phyloP scores from a whole-genome alignment of 2,888 invertebrate genomes.

The Leptopilina myrica region DNA sequence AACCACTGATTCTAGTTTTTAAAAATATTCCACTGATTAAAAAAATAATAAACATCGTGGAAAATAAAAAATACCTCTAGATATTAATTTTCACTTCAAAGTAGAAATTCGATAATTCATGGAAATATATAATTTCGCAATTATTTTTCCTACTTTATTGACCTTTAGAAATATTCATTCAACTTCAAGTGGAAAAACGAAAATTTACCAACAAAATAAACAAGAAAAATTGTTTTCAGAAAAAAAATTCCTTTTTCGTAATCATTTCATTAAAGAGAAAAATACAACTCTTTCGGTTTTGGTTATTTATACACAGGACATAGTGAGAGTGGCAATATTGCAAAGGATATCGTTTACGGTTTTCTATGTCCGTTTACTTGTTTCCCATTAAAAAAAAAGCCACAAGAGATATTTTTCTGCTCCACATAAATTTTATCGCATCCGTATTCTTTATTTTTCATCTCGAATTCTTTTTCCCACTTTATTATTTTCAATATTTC shows the following conservation, averaged over 20 bases:
- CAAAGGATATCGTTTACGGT: neutral
- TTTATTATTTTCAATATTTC: conserved; percentile 4
- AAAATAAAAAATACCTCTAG: no score
- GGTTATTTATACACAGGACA: neutral
- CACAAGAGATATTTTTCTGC: neutral
- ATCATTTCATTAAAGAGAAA: neutral
- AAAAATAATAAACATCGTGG: no score
- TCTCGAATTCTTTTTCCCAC: no score
- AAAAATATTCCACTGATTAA: no score
- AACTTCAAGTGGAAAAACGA: no score
- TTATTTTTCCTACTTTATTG: no score
- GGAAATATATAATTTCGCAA: no score
- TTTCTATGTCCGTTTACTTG: neutral
- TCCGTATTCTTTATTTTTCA: no score
- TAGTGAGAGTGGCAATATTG: neutral
- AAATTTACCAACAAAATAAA: neutral
- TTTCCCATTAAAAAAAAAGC: neutral
- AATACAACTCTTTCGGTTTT: neutral
- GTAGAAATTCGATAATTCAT: no score
- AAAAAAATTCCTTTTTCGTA: neutral
- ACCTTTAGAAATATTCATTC: no score
- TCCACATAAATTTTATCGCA: neutral
- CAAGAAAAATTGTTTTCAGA: neutral
- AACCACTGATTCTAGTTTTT: no score
- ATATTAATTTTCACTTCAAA: no score